A percentile compares a stretch with the other conserved stretches of the same genome.
Evolutionary conservation across 2,888 invertebrate species (phyloP).

Genomic region (Megaustenia siamemsis): DNA sequence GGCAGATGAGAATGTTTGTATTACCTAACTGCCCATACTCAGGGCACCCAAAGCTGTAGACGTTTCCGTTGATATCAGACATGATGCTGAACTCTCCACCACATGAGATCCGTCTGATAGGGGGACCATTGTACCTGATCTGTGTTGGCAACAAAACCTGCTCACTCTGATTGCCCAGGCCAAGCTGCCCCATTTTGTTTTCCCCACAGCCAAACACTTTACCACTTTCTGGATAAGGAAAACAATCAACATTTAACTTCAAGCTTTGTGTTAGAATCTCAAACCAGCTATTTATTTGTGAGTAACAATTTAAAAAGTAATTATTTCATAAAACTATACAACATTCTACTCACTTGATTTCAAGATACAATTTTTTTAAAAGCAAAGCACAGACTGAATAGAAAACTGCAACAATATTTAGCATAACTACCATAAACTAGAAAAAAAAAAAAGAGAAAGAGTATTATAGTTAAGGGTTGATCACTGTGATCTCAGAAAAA

Average conservation of each 20-base stretch:
- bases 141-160: constrained; percentile 80
- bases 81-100: constrained; percentile 96
- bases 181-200: constrained; percentile 95
- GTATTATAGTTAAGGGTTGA: too few relatives aligned
- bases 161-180: constrained; percentile 86
- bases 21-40: constrained; percentile 92
- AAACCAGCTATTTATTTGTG: neutral
- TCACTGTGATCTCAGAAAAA: too few relatives aligned
- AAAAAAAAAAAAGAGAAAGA: too few relatives aligned
- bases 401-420: too few relatives aligned
- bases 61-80: constrained; percentile 91
- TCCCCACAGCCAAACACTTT: constrained; percentile 93
- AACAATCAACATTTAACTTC: neutral
- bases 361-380: too few relatives aligned
- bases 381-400: too few relatives aligned
- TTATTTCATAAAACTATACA: neutral
- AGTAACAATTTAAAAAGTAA: neutral
- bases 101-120: constrained; percentile 92
- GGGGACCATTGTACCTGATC: constrained; percentile 84
- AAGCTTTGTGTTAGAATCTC: neutral
- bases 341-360: neutral
- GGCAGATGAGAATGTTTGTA: neutral
- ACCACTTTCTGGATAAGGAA: constrained; percentile 85
- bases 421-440: too few relatives aligned
- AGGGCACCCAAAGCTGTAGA: constrained; percentile 94